Conservation (phyloP, 2,888 invertebrate genomes). For the Oscheius sp. region DNA sequence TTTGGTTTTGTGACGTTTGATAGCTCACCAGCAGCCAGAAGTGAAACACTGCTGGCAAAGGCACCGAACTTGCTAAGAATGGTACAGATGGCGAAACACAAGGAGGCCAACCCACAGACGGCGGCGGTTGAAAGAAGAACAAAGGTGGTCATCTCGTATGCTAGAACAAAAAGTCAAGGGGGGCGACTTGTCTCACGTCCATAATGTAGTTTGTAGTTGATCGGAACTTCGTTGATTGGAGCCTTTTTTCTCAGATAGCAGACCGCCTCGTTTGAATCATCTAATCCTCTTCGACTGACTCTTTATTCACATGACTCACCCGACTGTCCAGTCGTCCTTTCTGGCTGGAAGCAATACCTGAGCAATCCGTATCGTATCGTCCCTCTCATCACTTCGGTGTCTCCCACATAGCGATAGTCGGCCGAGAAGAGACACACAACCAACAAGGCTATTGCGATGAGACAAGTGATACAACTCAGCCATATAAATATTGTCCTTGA, state of each 20-base stretch:
- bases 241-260: conserved; percentile 30
- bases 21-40: conserved; percentile 51
- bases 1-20: not conserved
- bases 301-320: not conserved
- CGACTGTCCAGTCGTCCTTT: conserved; percentile 11
- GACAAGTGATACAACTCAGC: conserved; percentile 29
- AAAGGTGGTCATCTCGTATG: conserved; percentile 58
- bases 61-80: conserved; percentile 59
- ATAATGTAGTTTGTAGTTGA: conserved; percentile 31
- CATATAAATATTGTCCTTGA: conserved; percentile 15
- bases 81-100: conserved; percentile 59
- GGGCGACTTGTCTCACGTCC: not conserved
- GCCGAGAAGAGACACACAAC: conserved; percentile 50
- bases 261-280: conserved; percentile 23
- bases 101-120: conserved; percentile 41
- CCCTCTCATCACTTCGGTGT: conserved; percentile 40
- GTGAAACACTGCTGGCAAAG: conserved; percentile 51
- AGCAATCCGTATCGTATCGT: conserved; percentile 54
- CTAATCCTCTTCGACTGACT: not conserved
- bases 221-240: conserved; percentile 18
- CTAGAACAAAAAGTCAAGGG: conserved; percentile 36
- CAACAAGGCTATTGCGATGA: conserved; percentile 41
- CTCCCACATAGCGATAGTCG: conserved; percentile 46
- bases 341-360: conserved; percentile 58
- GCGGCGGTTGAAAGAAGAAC: conserved; percentile 49